phyloP scores from a whole-genome alignment of 2,797 vertebrate genomes.

The Galagoides demidoff region DNA sequence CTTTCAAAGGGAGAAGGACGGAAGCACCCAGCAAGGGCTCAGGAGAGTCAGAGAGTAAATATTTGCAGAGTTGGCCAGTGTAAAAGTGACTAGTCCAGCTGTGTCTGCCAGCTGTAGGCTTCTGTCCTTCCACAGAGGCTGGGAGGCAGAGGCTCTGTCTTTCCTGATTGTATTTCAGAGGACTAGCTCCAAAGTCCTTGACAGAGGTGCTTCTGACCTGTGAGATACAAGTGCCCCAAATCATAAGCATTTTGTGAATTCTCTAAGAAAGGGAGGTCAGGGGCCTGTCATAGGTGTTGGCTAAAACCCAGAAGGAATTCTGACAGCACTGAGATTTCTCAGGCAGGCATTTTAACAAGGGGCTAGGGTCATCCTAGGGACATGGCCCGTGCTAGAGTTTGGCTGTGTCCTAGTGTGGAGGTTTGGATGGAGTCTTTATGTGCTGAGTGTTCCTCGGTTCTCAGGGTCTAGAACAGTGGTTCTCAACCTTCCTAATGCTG shows the following conservation, averaged over 20 bases:
- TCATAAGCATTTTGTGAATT: not conserved
- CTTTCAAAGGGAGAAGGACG: not conserved
- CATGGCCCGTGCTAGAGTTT: not conserved
- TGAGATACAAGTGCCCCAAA: not conserved
- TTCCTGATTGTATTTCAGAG: not conserved
- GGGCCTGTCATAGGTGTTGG: not conserved
- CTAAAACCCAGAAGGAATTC: not conserved
- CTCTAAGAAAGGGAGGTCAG: not conserved
- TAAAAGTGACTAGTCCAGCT: not conserved
- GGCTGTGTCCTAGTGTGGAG: not conserved
- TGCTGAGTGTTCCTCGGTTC: not conserved
- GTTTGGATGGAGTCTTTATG: too few species aligned
- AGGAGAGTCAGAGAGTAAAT: not conserved
- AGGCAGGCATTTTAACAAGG: not conserved
- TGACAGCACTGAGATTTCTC: not conserved
- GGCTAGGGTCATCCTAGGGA: not conserved
- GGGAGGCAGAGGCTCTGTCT: not conserved
- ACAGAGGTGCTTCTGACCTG: not conserved
- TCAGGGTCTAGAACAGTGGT: not conserved
- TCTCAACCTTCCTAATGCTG: too few species aligned
- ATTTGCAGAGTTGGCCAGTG: too few species aligned
- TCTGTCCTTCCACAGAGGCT: not conserved
- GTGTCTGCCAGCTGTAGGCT: not conserved
- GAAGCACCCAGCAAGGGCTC: accelerated
- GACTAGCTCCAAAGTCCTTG: not conserved